Evolutionary conservation across 2,113 vertebrate genomes (phyloP), one percentile per base, ranked within the genome.

Genomic region (Etheostoma cragini): DNA sequence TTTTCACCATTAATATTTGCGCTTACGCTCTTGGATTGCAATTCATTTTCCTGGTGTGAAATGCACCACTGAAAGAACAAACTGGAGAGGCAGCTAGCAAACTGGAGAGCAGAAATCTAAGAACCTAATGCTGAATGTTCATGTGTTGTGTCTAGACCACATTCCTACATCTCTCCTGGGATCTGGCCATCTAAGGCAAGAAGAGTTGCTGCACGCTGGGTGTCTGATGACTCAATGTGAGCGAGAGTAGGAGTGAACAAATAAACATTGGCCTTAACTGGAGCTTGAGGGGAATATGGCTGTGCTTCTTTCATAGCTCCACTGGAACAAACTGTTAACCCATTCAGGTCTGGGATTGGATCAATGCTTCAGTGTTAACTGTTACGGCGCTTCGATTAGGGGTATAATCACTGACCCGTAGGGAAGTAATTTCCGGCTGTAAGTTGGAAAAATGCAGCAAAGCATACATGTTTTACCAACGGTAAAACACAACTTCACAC

Each of bases 131-230:
- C 87, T 77, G 53, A 90, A 81, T 54, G 85, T 80, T 82, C 77
- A 26, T 82, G 82, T 90, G 85, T 93, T 94, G 88, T 93, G 93
- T 93, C 92, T 94, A 84, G 92, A 91, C 91, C 82, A 46, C 91
- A 94, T 92, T 94, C 92, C 91, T 92, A 17, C 82, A 76, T 87
- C 81, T 89, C 92, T 85, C 88, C 82, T 47, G 91, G 87, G 92
- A 92, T 86, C 86, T 87, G 85, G 84, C 93, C 92, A 92, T 94
- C 90, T 94, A 94, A 94, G 92, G 92, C 90, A 91, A 92, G 88
- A 90, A 56, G 87, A 88, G 83, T 87, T 88, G 35, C 78, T 81
- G 88, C 87, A 72, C 84, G 46, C 88, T 15, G 79, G 83, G 85
- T 68, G 84, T 76, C 80, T 84, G 88, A 87, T 93, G 88, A 93